Base-by-base conservation (phyloP, 2,113 vertebrate genomes). In the Eublepharis macularius region DNA sequence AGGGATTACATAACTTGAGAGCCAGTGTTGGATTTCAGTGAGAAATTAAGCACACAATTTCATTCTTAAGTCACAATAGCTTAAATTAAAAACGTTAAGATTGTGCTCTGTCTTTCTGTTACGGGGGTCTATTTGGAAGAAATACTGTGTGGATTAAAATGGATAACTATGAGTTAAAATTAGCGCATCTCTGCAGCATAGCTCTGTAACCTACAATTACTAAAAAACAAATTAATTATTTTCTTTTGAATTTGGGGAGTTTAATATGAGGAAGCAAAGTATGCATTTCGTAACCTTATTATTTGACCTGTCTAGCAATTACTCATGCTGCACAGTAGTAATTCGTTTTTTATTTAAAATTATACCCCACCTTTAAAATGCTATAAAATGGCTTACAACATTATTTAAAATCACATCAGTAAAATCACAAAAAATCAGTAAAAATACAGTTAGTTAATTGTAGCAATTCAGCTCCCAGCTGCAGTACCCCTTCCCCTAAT, bases 11-110 rank as follows among this genome's bases (percentile, higher is more conserved):
- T 89, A 75, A 63, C n/a, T 51, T 54, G 36, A 76, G 72, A 81
- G 60, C 24, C 34, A 41, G 2, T 36, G 47, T 12, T 74, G 77
- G n/a, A 24, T 76, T 83, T 85, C 21, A 26, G 77, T 78, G 85
- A 87, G 80, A 83, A 91, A 81, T 60, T 68, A 66, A 76, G 76
- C 73, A 66, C 73, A 66, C 26, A 65, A 66, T 83, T 83, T 66
- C 34, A 84, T 84, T 66, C 74, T 84, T 75, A 75, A 66, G 66
- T 76, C 82, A 84, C 43, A 76, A 76, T 76, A 51, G 82, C 43
- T 76, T 51, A 68, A 68, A 84, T 68, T 51, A 68, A 84, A 76
- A 65, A 57, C 49, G 57, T 76, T 76, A 65, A 12, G 74, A 74
- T 82, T 82, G 81, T 74, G 29, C 26, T n/a, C 51, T n/a, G n/a